Evolutionary conservation across 2,113 vertebrate species (phyloP).

Genomic region (Arvicanthis niloticus): DNA sequence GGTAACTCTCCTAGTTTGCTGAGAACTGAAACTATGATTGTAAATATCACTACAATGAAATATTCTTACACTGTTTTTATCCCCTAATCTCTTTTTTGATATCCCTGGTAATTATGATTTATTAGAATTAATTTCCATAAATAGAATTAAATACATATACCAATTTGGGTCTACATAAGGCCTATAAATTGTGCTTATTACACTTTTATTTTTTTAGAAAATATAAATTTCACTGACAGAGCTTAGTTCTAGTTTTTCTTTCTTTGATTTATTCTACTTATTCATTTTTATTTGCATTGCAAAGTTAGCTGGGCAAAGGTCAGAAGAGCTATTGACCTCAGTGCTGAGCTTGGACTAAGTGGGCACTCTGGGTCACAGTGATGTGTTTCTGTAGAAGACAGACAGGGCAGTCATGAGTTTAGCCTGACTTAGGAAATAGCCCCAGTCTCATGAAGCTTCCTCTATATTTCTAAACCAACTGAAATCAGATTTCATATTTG

Average conservation of each 20-base stretch:
- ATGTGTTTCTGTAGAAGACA: neutral
- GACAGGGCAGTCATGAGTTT: neutral
- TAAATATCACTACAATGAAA: constrained; percentile 22
- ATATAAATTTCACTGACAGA: neutral
- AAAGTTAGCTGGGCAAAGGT: constrained; percentile 16
- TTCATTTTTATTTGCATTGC: neutral
- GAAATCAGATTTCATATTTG: constrained; percentile 72
- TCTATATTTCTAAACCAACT: constrained; percentile 67
- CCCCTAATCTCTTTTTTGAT: neutral
- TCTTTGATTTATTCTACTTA: neutral
- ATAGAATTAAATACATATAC: neutral
- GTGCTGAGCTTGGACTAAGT: neutral
- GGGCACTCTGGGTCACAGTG: neutral
- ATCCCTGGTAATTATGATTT: neutral
- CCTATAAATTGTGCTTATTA: neutral
- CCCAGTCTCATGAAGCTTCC: neutral
- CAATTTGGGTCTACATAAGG: neutral
- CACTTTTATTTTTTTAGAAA: neutral
- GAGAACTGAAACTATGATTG: neutral
- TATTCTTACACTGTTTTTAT: neutral
- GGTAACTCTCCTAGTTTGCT: neutral
- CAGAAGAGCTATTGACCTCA: neutral
- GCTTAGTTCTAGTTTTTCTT: neutral
- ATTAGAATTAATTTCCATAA: constrained; percentile 27
- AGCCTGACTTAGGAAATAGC: neutral